Evolutionary conservation across 2,888 invertebrate species (phyloP).

Genomic region (Athalia rosae): DNA sequence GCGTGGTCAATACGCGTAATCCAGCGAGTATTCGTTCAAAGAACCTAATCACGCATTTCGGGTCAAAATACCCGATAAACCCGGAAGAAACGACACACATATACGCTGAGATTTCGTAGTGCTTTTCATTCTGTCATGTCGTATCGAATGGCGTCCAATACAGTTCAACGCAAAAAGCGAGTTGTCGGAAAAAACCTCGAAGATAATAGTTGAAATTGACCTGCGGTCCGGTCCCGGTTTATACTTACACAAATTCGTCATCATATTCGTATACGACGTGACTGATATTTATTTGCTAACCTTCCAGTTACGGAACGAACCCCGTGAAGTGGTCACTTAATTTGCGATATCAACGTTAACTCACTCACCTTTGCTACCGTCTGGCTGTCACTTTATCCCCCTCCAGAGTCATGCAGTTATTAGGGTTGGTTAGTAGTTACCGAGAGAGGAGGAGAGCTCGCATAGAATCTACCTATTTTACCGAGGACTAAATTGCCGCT

Average conservation of each 20-base stretch:
- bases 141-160: no score
- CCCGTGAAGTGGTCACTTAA: background rate
- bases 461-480: background rate
- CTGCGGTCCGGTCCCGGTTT: no score
- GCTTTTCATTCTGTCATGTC: no score
- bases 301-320: background rate
- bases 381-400: background rate
- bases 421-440: background rate
- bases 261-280: background rate
- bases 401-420: background rate
- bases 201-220: no score
- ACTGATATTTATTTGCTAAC: background rate
- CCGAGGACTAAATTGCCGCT: conserved; percentile 2
- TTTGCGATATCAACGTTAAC: background rate
- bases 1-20: no score
- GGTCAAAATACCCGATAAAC: no score
- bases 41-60: no score
- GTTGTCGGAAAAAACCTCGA: no score
- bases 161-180: no score
- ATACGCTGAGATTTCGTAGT: no score
- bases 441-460: background rate
- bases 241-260: background rate
- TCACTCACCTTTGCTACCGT: background rate
- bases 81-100: no score
- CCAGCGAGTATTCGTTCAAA: no score